Evolutionary conservation across 1,140 invertebrate species (phyloP), one percentile per base, ranked within the genome.

Genomic region (Hycleus cichorii): DNA sequence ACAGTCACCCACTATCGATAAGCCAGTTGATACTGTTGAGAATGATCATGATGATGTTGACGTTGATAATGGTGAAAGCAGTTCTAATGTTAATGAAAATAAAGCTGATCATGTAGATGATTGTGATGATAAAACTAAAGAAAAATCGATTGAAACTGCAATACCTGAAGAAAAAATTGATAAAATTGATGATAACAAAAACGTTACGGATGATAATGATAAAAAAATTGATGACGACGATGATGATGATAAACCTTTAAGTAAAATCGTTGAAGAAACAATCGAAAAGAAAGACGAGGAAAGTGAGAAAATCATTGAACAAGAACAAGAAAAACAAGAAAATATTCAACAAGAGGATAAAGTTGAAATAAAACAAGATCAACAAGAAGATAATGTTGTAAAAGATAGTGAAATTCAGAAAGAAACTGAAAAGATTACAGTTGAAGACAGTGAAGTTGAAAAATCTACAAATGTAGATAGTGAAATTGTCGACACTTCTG

Each of bases 1-100:
- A 65, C 64, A 67, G 67, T 70, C 69, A 71, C 71, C 69, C 59
- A 48, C 60, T 67, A 67, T 63, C 42, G 60, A 66, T 61, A 64
- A 59, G 51, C 47, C 52, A 51, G 58, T 61, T 67, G 60, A 64
- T 63, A 64, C 52, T 54, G 42, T 32, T 38, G 44, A 55, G 11
- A 12, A 47, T 40, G 43, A 44, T 59, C 39, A 59, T 47, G 40
- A 49, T 51, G 54, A 47, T 40, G 44, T 47, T 60, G 47, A 38
- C 24, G 39, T 46, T 57, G 9, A 56, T 18, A 56, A 59, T 59
- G 52, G 48, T 40, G 38, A 40, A 40, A 24, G 39, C 43, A 39
- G 44, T 26, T 55, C 58, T 9, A 54, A 60, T 25, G 48, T 40
- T 40, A n/a, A 24, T 47, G 39, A 55, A 39, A 55, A 27, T 39